Base-by-base conservation (phyloP, 2,797 vertebrate genomes). In the Gambusia yucatana region DNA sequence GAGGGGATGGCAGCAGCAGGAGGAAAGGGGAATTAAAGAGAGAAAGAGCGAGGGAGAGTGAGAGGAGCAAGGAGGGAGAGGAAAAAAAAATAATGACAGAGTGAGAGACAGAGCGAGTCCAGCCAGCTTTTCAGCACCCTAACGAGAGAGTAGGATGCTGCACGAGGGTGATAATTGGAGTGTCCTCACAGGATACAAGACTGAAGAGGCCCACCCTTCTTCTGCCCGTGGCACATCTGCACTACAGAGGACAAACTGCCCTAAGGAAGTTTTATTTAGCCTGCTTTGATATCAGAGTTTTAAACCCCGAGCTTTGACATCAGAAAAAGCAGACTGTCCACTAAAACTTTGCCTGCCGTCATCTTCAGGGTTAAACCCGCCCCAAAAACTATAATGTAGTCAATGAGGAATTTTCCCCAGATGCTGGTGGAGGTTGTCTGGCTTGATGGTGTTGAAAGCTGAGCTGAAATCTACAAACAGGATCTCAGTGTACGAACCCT, bases 81-180 rank as follows among this genome's bases (percentile, higher is more conserved):
- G 14, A n/a, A 75, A 65, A 57, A 59, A 55, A 50, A 77, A 55
- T 28, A 57, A 82, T 70, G 55, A 61, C 30, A 67, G 72, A 75
- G 30, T 28, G 78, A 78, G 72, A 69, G 43, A 75, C 47, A 30
- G 61, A 73, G 61, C 1, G 75, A 77, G 77, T 87, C 75, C 74
- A 63, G 72, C 48, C 72, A 73, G 71, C 61, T 75, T 48, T 61
- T 77, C 59, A n/a, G 75, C 33, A 55, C 59, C 67, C 78, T 84
- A 86, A 85, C 20, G 0, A 81, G 72, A 76, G 78, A 75, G 81
- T 16, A 39, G 67, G 69, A 77, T 55, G 81, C 30, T 30, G 79
- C 78, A 88, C 63, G 50, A 70, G 87, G 87, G 80, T 85, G 84
- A 82, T 87, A 86, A 92, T 92, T 87, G 90, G 65, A 81, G 52